These are phyloP conservation scores for Ptycholaimellus sp. DNA, from an alignment of 2,888 invertebrate genomes.

Conservation along the genomic window DNA sequence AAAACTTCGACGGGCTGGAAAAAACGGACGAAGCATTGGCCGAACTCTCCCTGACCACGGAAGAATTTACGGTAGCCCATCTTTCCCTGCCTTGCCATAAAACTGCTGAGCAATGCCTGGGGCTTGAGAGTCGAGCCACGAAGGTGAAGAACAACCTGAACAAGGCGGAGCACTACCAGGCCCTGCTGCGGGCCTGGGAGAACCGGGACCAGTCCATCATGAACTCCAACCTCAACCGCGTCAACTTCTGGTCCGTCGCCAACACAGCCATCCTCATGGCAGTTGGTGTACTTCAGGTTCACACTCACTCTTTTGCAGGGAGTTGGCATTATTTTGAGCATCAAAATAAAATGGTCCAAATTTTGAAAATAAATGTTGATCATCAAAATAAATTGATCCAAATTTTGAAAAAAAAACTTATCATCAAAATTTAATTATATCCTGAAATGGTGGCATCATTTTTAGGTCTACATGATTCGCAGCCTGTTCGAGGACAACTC, in stretches of 20 bases:
- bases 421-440: not conserved
- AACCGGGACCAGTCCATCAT: conserved; percentile 55
- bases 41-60: too few relatives aligned
- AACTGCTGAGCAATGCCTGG: too few relatives aligned
- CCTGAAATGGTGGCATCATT: not conserved
- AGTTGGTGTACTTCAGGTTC: conserved; percentile 41
- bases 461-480: conserved; percentile 44
- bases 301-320: conserved; percentile 11
- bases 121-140: conserved; percentile 10
- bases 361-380: not conserved
- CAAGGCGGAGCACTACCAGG: conserved; percentile 29
- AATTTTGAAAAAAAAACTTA: not conserved
- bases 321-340: not conserved
- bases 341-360: too few relatives aligned
- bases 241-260: conserved; percentile 51
- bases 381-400: not conserved
- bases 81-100: too few relatives aligned
- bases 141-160: conserved; percentile 32
- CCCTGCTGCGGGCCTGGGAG: conserved; percentile 43
- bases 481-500: conserved; percentile 47
- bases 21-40: not conserved
- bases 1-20: conserved; percentile 5
- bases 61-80: too few relatives aligned
- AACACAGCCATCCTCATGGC: conserved; percentile 47
- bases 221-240: conserved; percentile 52